These are phyloP conservation scores for Neodontobutis hainanensis DNA, from an alignment of 2,113 vertebrate genomes.

Conservation along the genomic window DNA sequence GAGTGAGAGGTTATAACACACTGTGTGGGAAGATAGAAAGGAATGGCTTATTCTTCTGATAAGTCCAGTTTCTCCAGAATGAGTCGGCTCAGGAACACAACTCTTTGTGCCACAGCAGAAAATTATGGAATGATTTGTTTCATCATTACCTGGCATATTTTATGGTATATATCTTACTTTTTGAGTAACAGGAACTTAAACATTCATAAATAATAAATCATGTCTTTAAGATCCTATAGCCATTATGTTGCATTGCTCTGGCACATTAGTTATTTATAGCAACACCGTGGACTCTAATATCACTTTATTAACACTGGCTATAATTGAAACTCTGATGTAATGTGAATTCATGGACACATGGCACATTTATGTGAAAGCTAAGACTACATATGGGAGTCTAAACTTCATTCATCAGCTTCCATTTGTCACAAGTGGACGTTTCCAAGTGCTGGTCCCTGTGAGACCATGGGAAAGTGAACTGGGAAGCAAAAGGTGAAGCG, in stretches of 20 bases:
- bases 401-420: constrained; percentile 11
- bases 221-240: too few relatives aligned
- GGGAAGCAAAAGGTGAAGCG: constrained; percentile 14
- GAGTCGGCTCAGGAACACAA: constrained; percentile 34
- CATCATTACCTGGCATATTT: not conserved
- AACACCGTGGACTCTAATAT: too few relatives aligned
- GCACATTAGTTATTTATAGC: too few relatives aligned
- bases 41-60: constrained; percentile 16
- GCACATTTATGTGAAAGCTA: not conserved
- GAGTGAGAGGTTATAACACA: too few relatives aligned
- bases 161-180: not conserved
- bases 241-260: too few relatives aligned
- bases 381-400: not conserved
- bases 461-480: constrained; percentile 45
- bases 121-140: not conserved
- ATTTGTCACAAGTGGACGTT: constrained; percentile 26
- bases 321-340: too few relatives aligned
- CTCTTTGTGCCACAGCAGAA: not conserved
- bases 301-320: too few relatives aligned
- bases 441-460: constrained; percentile 25
- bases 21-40: constrained; percentile 36
- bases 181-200: too few relatives aligned
- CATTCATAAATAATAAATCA: too few relatives aligned
- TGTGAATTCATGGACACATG: too few relatives aligned
- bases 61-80: constrained; percentile 24